Base-by-base conservation (phyloP, 2,888 invertebrate genomes). In the Synanthedon andrenaeformis region DNA sequence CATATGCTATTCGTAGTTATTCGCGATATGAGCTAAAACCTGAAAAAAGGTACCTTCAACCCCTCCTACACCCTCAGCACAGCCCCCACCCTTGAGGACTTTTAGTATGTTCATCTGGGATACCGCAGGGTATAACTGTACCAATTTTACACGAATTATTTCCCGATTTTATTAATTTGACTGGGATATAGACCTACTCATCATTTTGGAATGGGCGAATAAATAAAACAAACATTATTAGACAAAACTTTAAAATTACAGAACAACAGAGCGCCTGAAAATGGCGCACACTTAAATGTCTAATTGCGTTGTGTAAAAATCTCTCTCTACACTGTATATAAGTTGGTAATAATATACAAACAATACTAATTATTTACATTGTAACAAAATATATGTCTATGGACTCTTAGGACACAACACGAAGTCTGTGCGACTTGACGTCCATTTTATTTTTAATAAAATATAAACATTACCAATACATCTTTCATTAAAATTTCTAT, bases 181-280 rank as follows among this genome's bases (percentile, higher is more conserved):
- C 3, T 42, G 5, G n/a, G n/a, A n/a, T n/a, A n/a, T n/a, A n/a
- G n/a, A n/a, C 17, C 17, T 17, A 17, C 17, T 17, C 17, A 17
- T 2, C 17, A 17, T 2, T 17, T 28, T 2, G 28, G 8, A 28
- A 28, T 8, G 35, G 35, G 3, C 10, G 1, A 35, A 51, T 45
- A 56, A 54, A 57, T 55, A 52, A 54, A 17, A 13, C 54, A 52
- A 55, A 41, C 51, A 53, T 56, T 58, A 57, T 65, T 65, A 62
- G 60, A 60, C 59, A 66, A n/a, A 49, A n/a, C 64, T 73, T 76
- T 75, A 74, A 69, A 72, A 73, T 69, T 75, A 78, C 69, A 73
- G 75, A 81, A 79, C 80, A 82, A 79, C 79, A 78, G 72, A 75
- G 67, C 68, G 77, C 82, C 84, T 71, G 66, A 64, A 68, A 75